phyloP scores from a whole-genome alignment of 2,888 invertebrate genomes.

The Holacanthella duospinosa region DNA sequence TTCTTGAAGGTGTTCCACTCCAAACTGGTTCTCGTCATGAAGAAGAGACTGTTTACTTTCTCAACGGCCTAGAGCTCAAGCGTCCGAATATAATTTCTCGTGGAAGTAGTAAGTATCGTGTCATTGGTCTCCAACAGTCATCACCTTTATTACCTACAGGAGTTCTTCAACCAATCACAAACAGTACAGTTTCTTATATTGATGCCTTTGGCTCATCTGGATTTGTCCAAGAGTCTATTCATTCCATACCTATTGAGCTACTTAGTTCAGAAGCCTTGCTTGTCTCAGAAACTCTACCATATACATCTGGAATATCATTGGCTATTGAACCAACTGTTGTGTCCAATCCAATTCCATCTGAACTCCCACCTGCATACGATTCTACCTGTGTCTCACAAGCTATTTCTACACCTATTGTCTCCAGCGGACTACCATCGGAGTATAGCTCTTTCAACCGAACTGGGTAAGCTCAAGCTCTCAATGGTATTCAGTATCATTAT shows the following conservation, averaged over 20 bases:
- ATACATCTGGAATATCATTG: background rate
- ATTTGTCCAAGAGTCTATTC: background rate
- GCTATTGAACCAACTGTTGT: background rate
- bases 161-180: no score
- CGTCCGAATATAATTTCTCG: slow-evolving; percentile 17
- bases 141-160: no score
- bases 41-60: slow-evolving; percentile 15
- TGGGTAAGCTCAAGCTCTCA: no score
- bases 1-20: background rate
- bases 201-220: background rate
- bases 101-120: background rate
- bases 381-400: background rate
- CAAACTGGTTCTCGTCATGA: no score
- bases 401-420: background rate
- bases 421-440: background rate
- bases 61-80: slow-evolving; percentile 8
- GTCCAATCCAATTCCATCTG: background rate
- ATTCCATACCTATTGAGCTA: background rate
- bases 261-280: background rate
- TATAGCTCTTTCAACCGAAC: background rate
- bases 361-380: background rate
- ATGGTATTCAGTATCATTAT: no score
- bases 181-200: background rate
- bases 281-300: background rate
- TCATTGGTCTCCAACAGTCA: background rate